These are phyloP conservation scores for Oryzias sinensis DNA, from an alignment of 2,797 vertebrate species.

Conservation along the genomic window DNA sequence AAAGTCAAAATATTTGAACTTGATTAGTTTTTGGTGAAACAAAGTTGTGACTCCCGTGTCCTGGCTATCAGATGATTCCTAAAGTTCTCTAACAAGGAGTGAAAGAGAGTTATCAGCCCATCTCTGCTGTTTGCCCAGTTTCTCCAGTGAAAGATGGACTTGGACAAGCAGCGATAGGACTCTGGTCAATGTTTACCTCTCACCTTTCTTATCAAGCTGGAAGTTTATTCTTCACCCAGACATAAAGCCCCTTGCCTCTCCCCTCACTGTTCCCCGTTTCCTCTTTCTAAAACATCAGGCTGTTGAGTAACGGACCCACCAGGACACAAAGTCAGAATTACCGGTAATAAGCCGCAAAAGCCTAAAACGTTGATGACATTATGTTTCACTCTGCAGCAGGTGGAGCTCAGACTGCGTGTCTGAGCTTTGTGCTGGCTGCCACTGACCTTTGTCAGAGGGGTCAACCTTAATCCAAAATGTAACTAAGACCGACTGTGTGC, in stretches of 20 bases:
- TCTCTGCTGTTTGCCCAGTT: constrained; percentile 62
- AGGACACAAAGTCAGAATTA: constrained; percentile 10
- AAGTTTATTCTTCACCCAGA: constrained; percentile 57
- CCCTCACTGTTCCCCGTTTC: constrained; percentile 21
- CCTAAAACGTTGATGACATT: neutral
- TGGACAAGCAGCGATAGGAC: constrained; percentile 62
- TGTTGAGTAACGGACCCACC: constrained; percentile 38
- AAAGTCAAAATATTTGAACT: too few relatives aligned
- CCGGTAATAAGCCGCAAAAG: constrained; percentile 13
- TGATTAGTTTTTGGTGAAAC: neutral
- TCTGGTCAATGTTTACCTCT: constrained; percentile 71
- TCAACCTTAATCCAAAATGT: constrained; percentile 35
- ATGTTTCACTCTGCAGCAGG: neutral
- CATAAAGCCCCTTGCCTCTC: constrained; percentile 38
- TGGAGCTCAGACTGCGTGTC: neutral
- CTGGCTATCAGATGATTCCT: constrained; percentile 48
- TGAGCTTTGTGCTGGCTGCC: constrained; percentile 2
- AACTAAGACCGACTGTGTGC: constrained; percentile 11
- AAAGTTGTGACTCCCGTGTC: constrained; percentile 6
- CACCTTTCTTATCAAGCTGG: constrained; percentile 68
- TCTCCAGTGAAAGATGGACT: constrained; percentile 64
- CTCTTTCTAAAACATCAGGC: neutral
- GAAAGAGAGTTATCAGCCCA: constrained; percentile 64
- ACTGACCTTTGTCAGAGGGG: constrained; percentile 44
- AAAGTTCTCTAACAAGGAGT: constrained; percentile 35